Base-by-base conservation (phyloP, 1,140 invertebrate genomes). In the Eufriesea mexicana region DNA sequence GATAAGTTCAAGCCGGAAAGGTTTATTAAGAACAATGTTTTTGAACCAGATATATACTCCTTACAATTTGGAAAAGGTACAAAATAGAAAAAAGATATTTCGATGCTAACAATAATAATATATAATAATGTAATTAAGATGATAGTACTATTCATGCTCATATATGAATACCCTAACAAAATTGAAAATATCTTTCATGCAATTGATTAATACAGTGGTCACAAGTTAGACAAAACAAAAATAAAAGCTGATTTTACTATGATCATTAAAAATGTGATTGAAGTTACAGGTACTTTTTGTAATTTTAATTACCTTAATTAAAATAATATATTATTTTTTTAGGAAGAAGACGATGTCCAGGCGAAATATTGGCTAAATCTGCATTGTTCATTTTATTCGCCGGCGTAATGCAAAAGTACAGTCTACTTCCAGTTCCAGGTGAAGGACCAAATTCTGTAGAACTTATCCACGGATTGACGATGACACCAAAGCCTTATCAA, bases 341-440 rank as follows among this genome's bases (percentile, higher is more conserved):
- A 97, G 97, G 97, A 73, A 96, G 95, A 79, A 95, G 97, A 87
- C 95, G 96, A 81, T 98, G 98, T 90, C 95, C 97, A 0, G 97
- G 97, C 2, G 97, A 98, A 92, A 93, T 95, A 1, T 92, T 98
- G 61, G 97, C 97, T 1, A 95, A 95, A 73, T 95, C 95, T 2
- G 97, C 97, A 83, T 90, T 97, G 6, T 98, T 98, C 89, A 93
- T 97, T 28, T 95, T 97, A 64, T 96, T 98, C 74, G 95, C 95
- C 6, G 95, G 96, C 10, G 94, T 98, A 20, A 92, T 98, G 77
- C 96, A 97, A 89, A 91, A 90, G 23, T 94, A 94, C 54, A 66
- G 89, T 51, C 49, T 94, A 47, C 80, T 89, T 71, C 91, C 93
- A 16, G 88, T 94, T 42, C 90, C 93, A 4, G 94, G 91, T 54